Evolutionary conservation across 2,797 vertebrate species (phyloP).

Genomic region (Trematomus bernacchii): DNA sequence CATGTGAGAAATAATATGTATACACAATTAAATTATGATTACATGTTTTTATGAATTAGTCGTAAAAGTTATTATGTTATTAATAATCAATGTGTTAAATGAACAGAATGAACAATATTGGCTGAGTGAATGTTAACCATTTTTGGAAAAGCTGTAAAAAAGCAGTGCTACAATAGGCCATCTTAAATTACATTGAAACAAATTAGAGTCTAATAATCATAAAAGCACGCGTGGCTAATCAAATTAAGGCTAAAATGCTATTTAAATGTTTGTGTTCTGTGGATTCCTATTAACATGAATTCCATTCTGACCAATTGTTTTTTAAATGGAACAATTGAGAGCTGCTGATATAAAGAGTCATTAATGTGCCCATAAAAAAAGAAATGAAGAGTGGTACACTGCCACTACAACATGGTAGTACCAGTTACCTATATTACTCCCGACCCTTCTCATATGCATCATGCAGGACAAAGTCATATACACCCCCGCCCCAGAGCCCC

Average conservation of each 20-base stretch:
- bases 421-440: conserved; percentile 44
- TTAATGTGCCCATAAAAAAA: conserved; percentile 42
- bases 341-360: conserved; percentile 25
- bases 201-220: conserved; percentile 24
- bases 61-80: no score
- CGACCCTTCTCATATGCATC: conserved; percentile 56
- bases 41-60: no score
- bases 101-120: conserved; percentile 2
- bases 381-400: conserved; percentile 16
- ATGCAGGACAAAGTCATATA: conserved; percentile 59
- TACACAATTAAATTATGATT: no score
- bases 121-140: neutral
- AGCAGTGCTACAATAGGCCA: neutral
- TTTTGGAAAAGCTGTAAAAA: conserved; percentile 15
- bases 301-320: conserved; percentile 25
- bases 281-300: conserved; percentile 27
- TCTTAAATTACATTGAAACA: conserved; percentile 17
- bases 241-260: conserved; percentile 24
- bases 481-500: conserved; percentile 17
- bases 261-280: conserved; percentile 22
- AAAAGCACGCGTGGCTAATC: conserved; percentile 22
- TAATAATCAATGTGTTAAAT: neutral
- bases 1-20: neutral
- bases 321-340: conserved; percentile 47
- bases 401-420: conserved; percentile 38